Percentiles rank a stretch among this genome's conserved stretches.
These are phyloP conservation scores for Sapayoa aenigma DNA, from an alignment of 2,113 vertebrate species.

Conservation along the genomic window DNA sequence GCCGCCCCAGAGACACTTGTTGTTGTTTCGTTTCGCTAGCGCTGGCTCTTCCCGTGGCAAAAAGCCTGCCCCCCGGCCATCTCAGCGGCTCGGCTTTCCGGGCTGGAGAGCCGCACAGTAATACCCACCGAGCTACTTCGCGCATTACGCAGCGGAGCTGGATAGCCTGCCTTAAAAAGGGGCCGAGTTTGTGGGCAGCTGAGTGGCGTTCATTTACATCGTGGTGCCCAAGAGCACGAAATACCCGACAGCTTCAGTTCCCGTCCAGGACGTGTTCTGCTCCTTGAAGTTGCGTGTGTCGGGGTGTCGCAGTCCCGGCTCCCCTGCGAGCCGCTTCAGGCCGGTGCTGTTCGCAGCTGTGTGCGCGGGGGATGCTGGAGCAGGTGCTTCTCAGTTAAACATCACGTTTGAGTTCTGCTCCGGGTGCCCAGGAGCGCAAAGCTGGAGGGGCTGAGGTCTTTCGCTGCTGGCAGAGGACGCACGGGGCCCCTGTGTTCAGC, in stretches of 20 bases:
- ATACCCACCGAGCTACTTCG: background rate
- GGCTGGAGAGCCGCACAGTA: background rate
- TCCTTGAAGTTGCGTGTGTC: background rate
- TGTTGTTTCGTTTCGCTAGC: background rate
- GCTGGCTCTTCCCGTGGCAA: background rate
- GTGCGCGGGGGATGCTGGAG: rapidly evolving
- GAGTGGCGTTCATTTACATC: background rate
- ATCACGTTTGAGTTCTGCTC: background rate
- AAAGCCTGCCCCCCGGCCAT: background rate
- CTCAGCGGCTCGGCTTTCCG: background rate
- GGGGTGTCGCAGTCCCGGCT: background rate
- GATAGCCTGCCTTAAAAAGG: background rate
- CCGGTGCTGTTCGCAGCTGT: rapidly evolving
- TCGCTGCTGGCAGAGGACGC: background rate
- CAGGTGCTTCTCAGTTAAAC: background rate
- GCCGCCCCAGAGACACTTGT: background rate
- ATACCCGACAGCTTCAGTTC: background rate
- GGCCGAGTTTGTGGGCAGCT: background rate
- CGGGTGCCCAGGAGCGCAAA: rapidly evolving
- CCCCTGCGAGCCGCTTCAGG: rapidly evolving
- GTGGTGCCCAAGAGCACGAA: background rate
- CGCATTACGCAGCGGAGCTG: background rate
- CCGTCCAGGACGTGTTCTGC: background rate
- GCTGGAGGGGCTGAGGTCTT: background rate
- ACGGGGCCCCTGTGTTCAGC: rapidly evolving